Base-by-base conservation (phyloP, 2,797 vertebrate species). In the Spea hammondii region DNA sequence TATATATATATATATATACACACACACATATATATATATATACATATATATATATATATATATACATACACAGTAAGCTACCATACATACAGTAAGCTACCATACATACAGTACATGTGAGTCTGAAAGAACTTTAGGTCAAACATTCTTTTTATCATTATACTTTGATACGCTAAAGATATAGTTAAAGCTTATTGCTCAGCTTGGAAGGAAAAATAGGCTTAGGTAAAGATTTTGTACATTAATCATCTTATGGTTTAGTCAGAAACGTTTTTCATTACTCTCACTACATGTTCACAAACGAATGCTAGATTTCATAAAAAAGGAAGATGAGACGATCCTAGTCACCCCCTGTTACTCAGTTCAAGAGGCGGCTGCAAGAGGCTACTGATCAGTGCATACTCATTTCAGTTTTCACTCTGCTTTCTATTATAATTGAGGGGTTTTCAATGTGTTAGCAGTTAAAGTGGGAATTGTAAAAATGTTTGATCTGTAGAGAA, bases 361-460 rank as follows among this genome's bases (percentile, higher is more conserved):
- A 72, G 74, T 75, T 55, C 53, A 76, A 71, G 67, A 54, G 0
- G 32, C 64, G 54, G 62, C 47, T 8, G 54, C 73, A 53, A 53
- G 13, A 66, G 13, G 65, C 72, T 75, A 74, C 72, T 68, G 72
- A 70, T 67, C 66, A 11, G 67, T 57, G 32, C 70, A 67, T 64
- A 65, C 74, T 62, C 59, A 46, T 70, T 67, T 75, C 64, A 47
- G 12, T n/a, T 75, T 80, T 65, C 57, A 65, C 64, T 64, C 72
- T 80, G 72, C 64, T 79, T 74, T 64, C 17, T 75, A 57, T 74
- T 76, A 74, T 46, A 50, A 65, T 72, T 65, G 50, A 51, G 68
- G 8, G 51, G 51, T 75, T 81, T 72, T 66, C 74, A 81, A 77
- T 81, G 44, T 81, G 79, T 70, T 81, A 81, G 74, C 73, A 81